phyloP scores from a whole-genome alignment of 2,113 vertebrate species.

The Circaetus gallicus region DNA sequence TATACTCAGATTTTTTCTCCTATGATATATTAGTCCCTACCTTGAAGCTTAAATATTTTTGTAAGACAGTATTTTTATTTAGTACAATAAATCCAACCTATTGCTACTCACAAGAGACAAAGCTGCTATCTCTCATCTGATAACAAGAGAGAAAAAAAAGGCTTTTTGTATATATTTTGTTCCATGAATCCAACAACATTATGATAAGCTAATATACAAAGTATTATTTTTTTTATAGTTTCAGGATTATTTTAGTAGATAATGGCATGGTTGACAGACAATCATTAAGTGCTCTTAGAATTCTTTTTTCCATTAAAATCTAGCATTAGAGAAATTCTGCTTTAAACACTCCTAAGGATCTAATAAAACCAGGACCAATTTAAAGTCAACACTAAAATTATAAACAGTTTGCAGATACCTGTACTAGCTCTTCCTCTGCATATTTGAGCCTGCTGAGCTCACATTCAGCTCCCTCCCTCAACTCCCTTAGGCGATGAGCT shows the following conservation, averaged over 20 bases:
- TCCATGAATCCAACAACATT: background rate
- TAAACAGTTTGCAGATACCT: slow-evolving; percentile 73
- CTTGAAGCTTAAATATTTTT: background rate
- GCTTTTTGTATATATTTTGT: background rate
- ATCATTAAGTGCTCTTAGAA: background rate
- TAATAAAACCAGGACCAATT: background rate
- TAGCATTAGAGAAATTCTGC: background rate
- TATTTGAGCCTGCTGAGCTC: slow-evolving; percentile 96
- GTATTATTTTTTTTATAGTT: background rate
- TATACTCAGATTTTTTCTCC: background rate
- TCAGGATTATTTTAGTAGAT: background rate
- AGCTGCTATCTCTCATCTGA: background rate
- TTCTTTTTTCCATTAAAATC: background rate
- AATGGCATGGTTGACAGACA: background rate
- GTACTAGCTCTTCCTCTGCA: slow-evolving; percentile 94
- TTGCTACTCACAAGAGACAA: background rate
- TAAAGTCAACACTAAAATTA: background rate
- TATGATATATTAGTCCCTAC: background rate
- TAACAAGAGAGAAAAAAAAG: background rate
- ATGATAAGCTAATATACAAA: background rate
- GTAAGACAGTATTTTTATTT: background rate
- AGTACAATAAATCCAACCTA: background rate
- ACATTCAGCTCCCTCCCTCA: slow-evolving; percentile 91
- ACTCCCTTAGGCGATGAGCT: slow-evolving; percentile 86
- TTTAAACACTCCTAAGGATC: background rate